Evolutionary conservation across 2,797 vertebrate species (phyloP), one percentile per base, ranked within the genome.

Genomic region (Spatula clypeata): DNA sequence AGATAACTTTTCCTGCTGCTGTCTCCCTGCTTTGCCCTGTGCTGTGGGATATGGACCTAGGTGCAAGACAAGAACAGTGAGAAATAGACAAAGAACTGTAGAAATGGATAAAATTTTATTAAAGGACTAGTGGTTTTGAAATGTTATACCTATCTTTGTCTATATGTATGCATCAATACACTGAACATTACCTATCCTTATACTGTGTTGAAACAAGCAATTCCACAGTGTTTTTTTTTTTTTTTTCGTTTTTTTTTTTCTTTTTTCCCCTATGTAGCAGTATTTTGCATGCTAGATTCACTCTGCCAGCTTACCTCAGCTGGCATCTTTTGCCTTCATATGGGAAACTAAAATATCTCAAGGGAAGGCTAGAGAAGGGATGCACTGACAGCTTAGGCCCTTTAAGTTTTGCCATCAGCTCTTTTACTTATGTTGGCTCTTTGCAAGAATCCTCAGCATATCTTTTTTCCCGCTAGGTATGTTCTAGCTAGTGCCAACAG

Each of bases 401-500:
- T 90, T 73, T 45, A 61, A 42, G 36, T 81, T 94, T 88, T 91
- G 29, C 54, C 54, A 26, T 90, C 69, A 76, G 24, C 34, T 80
- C 42, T 95, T 91, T 91, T 75, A 85, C 11, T 15, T 71, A 1
- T 31, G 18, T 82, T 82, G 67, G 36, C 61, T 93, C 49, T 90
- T 73, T 88, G 32, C 61, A 86, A 82, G 58, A 79, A 93, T 65
- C 75, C 89, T 92, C 34, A 88, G 79, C 11, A 0, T 87, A 17
- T 87, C 62, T 91, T 94, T 93, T 92, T 51, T 47, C 62, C 1
- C 8, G 8, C 76, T 94, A 81, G 58, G n/a, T 94, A 24, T 76
- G 31, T 83, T 93, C 72, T 95, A 92, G 90, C 73, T 86, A 95
- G 79, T 88, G 82, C 64, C 66, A 93, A 54, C 66, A 96, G 86